Base-by-base conservation (phyloP, 2,888 invertebrate genomes). In the Geotrupes spiniger region DNA sequence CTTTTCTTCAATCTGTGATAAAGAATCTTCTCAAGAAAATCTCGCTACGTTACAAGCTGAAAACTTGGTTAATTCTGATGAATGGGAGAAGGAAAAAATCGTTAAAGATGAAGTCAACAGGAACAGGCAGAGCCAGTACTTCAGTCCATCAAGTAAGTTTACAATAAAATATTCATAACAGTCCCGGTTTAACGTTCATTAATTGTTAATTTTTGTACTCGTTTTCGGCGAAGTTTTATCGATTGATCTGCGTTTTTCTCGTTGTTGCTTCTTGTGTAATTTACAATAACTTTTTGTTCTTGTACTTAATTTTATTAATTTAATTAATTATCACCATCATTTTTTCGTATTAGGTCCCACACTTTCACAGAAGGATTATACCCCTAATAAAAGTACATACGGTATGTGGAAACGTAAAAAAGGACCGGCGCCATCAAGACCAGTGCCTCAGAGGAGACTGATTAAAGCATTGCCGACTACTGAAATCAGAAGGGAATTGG, bases 371-470 rank as follows among this genome's bases (percentile, higher is more conserved):
- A 37, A 33, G 4, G 36, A 40, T 11, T 27, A 49, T 5, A 61
- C 69, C 2, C 68, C 73, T 3, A 78, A 83, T 58, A 84, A 85
- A 67, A 84, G 82, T 51, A 74, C 77, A 9, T 80, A 78, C 51
- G 86, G 84, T 11, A 82, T 83, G 65, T 85, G 85, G 79, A 87
- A 87, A 52, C 78, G 85, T 41, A 80, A 84, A 57, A 92, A 92
- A 65, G 89, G 89, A 0, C 90, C 87, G 0, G 92, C 92, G 0
- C 92, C 92, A 0, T 83, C 87, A 0, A 74, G 88, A 25, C 92
- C 92, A 0, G 75, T 79, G 21, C 81, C 89, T 1, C 84, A 87
- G 29, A 81, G 83, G 53, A 78, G 88, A 53, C 78, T 82, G 8
- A 76, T 80, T 52, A 76, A 79, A 51, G 76, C 80, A 51, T 71